Evolutionary conservation across 2,888 invertebrate genomes (phyloP).

Genomic region (Machimus rusticus): DNA sequence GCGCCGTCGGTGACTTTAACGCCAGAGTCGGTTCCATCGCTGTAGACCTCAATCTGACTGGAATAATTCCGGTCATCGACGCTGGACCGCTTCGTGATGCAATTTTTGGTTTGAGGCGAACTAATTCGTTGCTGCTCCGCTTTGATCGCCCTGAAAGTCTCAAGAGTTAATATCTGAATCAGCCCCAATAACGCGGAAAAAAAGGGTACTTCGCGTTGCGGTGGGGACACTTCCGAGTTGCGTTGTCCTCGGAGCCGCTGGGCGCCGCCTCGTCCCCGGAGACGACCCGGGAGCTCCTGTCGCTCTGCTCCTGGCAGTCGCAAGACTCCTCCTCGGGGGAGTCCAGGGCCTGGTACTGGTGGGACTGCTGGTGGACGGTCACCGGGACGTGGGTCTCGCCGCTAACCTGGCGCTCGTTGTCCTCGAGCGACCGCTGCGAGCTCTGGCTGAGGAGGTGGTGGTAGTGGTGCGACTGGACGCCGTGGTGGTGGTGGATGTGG

Average conservation of each 20-base stretch:
- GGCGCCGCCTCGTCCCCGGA: constrained; percentile 52
- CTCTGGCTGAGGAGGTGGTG: constrained; percentile 8
- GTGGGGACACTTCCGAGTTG: constrained; percentile 47
- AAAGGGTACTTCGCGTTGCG: constrained; percentile 39
- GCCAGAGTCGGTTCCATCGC: constrained; percentile 55
- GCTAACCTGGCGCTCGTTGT: constrained; percentile 51
- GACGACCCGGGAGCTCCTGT: constrained; percentile 48
- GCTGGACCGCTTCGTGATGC: constrained; percentile 37
- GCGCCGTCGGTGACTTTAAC: constrained; percentile 53
- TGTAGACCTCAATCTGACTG: constrained; percentile 56
- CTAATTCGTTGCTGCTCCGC: constrained; percentile 49
- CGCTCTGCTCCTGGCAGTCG: constrained; percentile 49
- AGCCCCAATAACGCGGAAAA: not conserved
- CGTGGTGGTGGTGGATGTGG: constrained; percentile 59
- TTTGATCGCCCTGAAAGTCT: not conserved
- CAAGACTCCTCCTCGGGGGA: constrained; percentile 48
- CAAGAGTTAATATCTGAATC: not conserved
- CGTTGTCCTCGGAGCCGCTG: constrained; percentile 52
- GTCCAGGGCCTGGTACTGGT: constrained; percentile 56
- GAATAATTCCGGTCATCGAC: constrained; percentile 52
- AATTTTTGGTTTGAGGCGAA: constrained; percentile 44
- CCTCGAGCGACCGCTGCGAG: constrained; percentile 43
- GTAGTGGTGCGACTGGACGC: constrained; percentile 16
- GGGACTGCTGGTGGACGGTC: constrained; percentile 52
- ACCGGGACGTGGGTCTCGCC: constrained; percentile 52